Conservation (phyloP, 2,888 invertebrate genomes). For the Prosopocoilus inquinatus region DNA sequence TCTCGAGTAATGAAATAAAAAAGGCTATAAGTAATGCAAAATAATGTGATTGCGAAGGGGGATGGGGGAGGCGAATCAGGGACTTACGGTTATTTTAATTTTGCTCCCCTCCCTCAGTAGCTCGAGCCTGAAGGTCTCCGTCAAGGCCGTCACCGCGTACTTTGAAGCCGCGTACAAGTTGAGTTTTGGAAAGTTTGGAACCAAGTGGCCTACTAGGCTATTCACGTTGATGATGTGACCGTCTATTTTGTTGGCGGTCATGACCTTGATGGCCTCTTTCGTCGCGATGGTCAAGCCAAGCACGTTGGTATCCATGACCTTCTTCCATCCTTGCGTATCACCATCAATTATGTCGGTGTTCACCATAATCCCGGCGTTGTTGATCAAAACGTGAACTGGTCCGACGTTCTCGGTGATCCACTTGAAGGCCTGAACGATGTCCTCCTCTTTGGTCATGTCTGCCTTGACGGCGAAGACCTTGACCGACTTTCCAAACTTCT, state of each 20-base stretch:
- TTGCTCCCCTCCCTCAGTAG: constrained; percentile 1
- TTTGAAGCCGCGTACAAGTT: constrained; percentile 7
- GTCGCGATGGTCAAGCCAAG: background rate
- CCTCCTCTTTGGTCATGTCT: constrained; percentile 16
- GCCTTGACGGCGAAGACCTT: constrained; percentile 11
- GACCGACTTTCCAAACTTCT: background rate
- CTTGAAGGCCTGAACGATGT: constrained; percentile 14
- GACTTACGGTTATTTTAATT: constrained; percentile 12
- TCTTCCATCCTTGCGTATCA: background rate
- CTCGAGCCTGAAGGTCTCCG: constrained; percentile 4
- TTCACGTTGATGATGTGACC: constrained; percentile 7
- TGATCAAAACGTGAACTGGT: constrained; percentile 19
- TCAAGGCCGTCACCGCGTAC: constrained; percentile 9
- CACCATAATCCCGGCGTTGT: constrained; percentile 15
- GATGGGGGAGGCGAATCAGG: too few relatives aligned
- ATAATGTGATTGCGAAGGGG: too few relatives aligned
- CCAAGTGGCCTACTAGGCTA: constrained; percentile 7
- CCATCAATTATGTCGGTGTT: background rate
- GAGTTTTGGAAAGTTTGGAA: background rate
- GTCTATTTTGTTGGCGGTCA: constrained; percentile 10
- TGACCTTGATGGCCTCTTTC: constrained; percentile 2
- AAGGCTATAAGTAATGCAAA: too few relatives aligned
- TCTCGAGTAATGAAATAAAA: too few relatives aligned
- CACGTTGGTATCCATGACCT: constrained; percentile 8
- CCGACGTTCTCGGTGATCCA: constrained; percentile 16